Evolutionary conservation across 2,888 invertebrate species (phyloP).

Genomic region (Allacma fusca): DNA sequence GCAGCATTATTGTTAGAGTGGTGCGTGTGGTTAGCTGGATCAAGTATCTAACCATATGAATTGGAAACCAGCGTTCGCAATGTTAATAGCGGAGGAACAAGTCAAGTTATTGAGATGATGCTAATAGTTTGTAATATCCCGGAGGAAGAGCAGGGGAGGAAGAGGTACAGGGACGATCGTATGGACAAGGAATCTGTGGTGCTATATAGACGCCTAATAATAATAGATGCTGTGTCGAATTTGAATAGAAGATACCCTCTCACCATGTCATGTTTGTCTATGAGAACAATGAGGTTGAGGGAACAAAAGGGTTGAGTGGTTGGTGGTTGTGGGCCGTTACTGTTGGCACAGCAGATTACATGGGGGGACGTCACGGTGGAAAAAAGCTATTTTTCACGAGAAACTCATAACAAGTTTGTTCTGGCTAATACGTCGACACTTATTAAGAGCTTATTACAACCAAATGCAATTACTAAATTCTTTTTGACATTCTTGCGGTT

Average conservation of each 20-base stretch:
- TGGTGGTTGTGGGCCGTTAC: conserved; percentile 27
- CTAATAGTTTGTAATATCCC: conserved; percentile 4
- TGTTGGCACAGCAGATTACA: conserved; percentile 22
- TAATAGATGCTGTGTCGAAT: conserved; percentile 30
- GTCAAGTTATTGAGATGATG: conserved; percentile 16
- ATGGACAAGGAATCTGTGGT: neutral
- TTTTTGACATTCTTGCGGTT: conserved; percentile 49
- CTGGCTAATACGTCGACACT: conserved; percentile 48
- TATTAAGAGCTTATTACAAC: conserved; percentile 54
- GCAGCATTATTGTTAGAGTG: neutral
- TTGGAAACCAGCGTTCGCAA: neutral
- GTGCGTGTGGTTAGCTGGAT: neutral
- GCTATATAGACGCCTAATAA: neutral
- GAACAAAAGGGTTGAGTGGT: conserved; percentile 43
- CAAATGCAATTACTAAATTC: conserved; percentile 53
- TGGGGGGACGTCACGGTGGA: conserved; percentile 40
- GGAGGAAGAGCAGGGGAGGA: neutral
- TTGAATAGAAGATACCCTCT: conserved; percentile 33
- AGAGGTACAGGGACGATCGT: conserved; percentile 14
- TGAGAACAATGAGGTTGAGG: conserved; percentile 40
- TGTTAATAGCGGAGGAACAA: neutral
- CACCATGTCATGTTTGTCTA: conserved; percentile 41
- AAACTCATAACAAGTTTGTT: conserved; percentile 52
- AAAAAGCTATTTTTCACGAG: conserved; percentile 50
- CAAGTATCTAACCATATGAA: neutral